Conservation (phyloP, 2,797 vertebrate genomes). For the Anisognathus igniventris region DNA sequence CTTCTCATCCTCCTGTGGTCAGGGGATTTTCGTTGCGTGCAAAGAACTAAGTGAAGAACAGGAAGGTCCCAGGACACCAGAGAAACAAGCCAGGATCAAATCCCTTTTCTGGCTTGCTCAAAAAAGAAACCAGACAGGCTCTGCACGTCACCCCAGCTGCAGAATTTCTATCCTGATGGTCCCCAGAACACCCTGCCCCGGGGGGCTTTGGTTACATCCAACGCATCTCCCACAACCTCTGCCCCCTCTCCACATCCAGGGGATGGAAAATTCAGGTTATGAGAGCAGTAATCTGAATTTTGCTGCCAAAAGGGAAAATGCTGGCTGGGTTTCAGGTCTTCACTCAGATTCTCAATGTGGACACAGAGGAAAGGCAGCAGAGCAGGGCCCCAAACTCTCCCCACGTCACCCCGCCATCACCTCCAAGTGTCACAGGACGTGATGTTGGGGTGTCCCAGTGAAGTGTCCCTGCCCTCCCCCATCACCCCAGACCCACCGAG, state of each 20-base stretch:
- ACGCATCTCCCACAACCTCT: not conserved
- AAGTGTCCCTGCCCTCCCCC: not conserved
- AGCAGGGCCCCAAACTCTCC: not conserved
- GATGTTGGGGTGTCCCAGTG: rapidly evolving
- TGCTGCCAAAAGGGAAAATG: not conserved
- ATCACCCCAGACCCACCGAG: not conserved
- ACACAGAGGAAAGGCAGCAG: not conserved
- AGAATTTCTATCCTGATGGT: not conserved
- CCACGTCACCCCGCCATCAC: rapidly evolving
- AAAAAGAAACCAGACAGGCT: not conserved
- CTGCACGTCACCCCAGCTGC: rapidly evolving
- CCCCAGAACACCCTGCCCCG: rapidly evolving
- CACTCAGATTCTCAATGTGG: rapidly evolving
- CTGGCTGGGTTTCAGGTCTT: not conserved
- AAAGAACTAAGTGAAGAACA: not conserved
- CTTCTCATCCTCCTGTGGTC: rapidly evolving
- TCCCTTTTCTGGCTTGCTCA: not conserved
- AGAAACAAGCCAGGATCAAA: not conserved
- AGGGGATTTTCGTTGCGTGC: rapidly evolving
- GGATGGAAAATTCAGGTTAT: not conserved
- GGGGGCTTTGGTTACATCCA: not conserved
- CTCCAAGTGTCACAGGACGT: rapidly evolving
- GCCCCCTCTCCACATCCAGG: not conserved
- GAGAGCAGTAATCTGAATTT: not conserved
- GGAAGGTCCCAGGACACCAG: not conserved